A percentile compares a stretch with the other conserved stretches of the same genome.
These are phyloP conservation scores for Microplitis mediator DNA, from an alignment of 1,140 invertebrate species.

Conservation along the genomic window DNA sequence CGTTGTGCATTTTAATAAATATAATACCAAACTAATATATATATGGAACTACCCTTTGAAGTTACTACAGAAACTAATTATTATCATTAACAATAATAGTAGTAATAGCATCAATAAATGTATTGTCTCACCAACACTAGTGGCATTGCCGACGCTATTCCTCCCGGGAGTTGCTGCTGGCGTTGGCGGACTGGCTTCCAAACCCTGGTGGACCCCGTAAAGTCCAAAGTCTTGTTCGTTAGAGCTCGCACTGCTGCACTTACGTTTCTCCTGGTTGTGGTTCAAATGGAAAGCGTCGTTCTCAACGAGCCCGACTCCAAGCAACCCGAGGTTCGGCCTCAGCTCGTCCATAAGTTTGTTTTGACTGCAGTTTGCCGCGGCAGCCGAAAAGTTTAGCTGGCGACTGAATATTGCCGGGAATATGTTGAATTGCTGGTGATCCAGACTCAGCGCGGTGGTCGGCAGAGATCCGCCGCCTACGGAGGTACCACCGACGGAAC, in stretches of 20 bases:
- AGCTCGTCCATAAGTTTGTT: slow-evolving; percentile 83
- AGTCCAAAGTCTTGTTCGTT: slow-evolving; percentile 82
- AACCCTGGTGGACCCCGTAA: slow-evolving; percentile 64
- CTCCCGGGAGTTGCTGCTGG: slow-evolving; percentile 68
- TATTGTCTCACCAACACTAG: slow-evolving; percentile 50
- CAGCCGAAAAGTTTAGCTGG: slow-evolving; percentile 80
- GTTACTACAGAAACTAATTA: too few species aligned
- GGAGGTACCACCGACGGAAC: slow-evolving; percentile 52
- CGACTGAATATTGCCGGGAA: slow-evolving; percentile 87
- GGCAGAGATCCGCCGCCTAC: slow-evolving; percentile 48
- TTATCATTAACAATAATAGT: too few species aligned
- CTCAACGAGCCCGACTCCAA: slow-evolving; percentile 79
- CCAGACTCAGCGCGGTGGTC: slow-evolving; percentile 63
- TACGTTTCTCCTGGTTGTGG: slow-evolving; percentile 66
- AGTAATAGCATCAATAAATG: not conserved
- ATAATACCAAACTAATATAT: not conserved
- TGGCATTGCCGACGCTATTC: slow-evolving; percentile 53
- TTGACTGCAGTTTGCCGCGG: slow-evolving; percentile 69
- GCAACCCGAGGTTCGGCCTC: slow-evolving; percentile 77
- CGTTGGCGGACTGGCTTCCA: slow-evolving; percentile 59
- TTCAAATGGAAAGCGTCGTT: slow-evolving; percentile 72
- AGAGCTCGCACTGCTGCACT: slow-evolving; percentile 77
- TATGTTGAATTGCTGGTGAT: slow-evolving; percentile 86
- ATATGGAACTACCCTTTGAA: too few species aligned
- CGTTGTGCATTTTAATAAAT: slow-evolving; percentile 1